Conservation (phyloP, 2,888 invertebrate genomes). For the Coenonympha glycerion region DNA sequence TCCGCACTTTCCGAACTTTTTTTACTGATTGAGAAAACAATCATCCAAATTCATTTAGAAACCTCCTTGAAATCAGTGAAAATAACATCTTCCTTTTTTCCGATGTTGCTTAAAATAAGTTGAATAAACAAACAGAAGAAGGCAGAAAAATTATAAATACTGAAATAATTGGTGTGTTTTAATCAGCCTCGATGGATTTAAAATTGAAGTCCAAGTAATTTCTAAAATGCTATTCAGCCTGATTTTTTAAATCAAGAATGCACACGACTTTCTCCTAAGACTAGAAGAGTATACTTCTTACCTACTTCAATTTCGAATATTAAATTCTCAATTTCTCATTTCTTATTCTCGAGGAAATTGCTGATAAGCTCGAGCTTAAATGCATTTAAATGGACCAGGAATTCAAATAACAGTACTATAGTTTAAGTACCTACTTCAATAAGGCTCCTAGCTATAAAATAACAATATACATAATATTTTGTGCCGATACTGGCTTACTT, state of each 20-base stretch:
- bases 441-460: background rate
- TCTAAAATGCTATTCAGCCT: background rate
- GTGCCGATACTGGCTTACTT: too few relatives aligned
- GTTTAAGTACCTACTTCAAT: background rate
- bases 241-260: background rate
- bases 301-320: background rate
- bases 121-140: too few relatives aligned
- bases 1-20: too few relatives aligned
- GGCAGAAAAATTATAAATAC: too few relatives aligned
- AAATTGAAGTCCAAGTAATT: too few relatives aligned
- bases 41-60: too few relatives aligned
- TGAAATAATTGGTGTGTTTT: too few relatives aligned
- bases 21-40: too few relatives aligned
- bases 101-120: too few relatives aligned
- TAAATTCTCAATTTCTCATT: conserved; percentile 4
- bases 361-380: conserved; percentile 4
- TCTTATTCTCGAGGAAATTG: background rate
- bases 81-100: too few relatives aligned
- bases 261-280: background rate
- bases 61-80: too few relatives aligned
- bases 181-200: too few relatives aligned
- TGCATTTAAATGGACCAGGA: background rate
- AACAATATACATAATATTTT: background rate
- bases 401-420: background rate
- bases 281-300: background rate